Conservation (phyloP, 1,140 invertebrate species). For the Caenorhabditis latens region DNA sequence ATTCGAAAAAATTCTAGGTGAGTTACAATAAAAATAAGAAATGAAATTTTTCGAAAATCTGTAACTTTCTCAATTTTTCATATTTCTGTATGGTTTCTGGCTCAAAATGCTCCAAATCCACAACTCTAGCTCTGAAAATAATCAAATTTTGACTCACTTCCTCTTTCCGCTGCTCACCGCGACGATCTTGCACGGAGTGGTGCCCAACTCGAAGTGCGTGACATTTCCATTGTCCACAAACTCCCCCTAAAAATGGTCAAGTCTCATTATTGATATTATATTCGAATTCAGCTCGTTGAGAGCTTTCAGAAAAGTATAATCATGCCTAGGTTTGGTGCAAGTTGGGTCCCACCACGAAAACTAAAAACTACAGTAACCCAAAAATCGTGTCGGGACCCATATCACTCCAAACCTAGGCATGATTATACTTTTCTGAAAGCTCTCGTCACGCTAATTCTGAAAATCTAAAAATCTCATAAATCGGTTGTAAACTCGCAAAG, state of each 20-base stretch:
- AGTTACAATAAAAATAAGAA: not conserved
- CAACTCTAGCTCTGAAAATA: not conserved
- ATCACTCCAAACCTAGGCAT: too few relatives aligned
- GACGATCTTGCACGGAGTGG: conserved; percentile 78
- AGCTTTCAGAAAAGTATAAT: too few relatives aligned
- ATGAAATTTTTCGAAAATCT: not conserved
- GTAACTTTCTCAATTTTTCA: not conserved
- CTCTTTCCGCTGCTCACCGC: conserved; percentile 61
- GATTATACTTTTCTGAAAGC: too few relatives aligned
- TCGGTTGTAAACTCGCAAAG: too few relatives aligned
- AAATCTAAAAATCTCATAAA: conserved; percentile 59
- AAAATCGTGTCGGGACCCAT: too few relatives aligned
- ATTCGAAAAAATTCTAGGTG: not conserved
- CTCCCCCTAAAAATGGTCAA: conserved; percentile 81
- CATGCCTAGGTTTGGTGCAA: too few relatives aligned
- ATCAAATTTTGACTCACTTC: conserved; percentile 2
- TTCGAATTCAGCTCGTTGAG: too few relatives aligned
- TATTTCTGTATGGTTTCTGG: not conserved
- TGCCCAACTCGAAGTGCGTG: conserved; percentile 83
- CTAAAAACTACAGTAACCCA: too few relatives aligned
- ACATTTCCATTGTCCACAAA: conserved; percentile 88
- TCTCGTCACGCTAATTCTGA: too few relatives aligned
- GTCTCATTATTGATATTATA: too few relatives aligned
- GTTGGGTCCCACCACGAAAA: too few relatives aligned
- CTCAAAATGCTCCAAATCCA: too few relatives aligned